Conservation (phyloP, 1,140 invertebrate species). For the Zaprionus tsacasi region DNA sequence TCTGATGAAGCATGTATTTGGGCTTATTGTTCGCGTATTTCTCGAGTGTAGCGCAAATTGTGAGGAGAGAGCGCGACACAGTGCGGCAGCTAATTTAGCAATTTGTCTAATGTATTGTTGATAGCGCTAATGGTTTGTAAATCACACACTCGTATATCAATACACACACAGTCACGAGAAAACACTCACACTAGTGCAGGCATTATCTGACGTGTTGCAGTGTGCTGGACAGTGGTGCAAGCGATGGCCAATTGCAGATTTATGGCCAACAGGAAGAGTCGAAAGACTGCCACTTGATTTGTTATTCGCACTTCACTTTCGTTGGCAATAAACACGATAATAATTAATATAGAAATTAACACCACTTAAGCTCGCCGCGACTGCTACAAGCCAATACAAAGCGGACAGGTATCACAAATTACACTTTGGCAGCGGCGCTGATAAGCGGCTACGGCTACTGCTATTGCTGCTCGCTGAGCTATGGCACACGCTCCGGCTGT, state of each 20-base stretch:
- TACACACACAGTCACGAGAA: slow-evolving; percentile 1
- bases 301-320: slow-evolving; percentile 64
- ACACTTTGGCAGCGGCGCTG: slow-evolving; percentile 69
- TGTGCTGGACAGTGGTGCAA: slow-evolving; percentile 17
- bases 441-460: slow-evolving; percentile 54
- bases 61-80: slow-evolving; percentile 40
- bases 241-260: slow-evolving; percentile 44
- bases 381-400: slow-evolving; percentile 71
- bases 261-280: slow-evolving; percentile 40
- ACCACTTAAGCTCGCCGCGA: slow-evolving; percentile 74
- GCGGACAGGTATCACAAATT: slow-evolving; percentile 81
- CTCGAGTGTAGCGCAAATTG: slow-evolving; percentile 38
- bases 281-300: slow-evolving; percentile 46
- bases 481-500: slow-evolving; percentile 45
- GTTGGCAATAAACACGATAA: slow-evolving; percentile 74
- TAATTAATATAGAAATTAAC: slow-evolving; percentile 81
- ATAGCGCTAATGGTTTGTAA: slow-evolving; percentile 77
- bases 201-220: slow-evolving; percentile 27
- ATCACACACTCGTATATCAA: slow-evolving; percentile 50
- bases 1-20: slow-evolving; percentile 19
- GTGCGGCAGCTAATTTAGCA: slow-evolving; percentile 73
- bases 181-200: slow-evolving; percentile 8
- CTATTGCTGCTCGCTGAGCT: slow-evolving; percentile 7
- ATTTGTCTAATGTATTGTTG: slow-evolving; percentile 77
- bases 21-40: slow-evolving; percentile 16